A percentile compares a stretch with the other conserved stretches of the same genome.
phyloP scores from a whole-genome alignment of 2,797 vertebrate species.

The Denticeps clupeoides region DNA sequence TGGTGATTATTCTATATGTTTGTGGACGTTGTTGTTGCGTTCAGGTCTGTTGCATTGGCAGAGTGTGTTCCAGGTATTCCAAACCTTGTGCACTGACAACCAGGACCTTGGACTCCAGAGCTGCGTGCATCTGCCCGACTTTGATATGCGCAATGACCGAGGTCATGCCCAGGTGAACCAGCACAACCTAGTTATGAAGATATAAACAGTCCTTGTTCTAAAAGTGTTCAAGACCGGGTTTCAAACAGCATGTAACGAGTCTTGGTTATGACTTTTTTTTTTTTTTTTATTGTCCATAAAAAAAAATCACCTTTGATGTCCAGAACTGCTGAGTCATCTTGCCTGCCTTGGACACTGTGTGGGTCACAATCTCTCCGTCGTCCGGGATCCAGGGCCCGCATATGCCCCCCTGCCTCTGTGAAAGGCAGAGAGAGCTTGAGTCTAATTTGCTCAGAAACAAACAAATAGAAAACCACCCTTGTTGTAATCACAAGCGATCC shows the following conservation, averaged over 20 bases:
- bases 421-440: neutral
- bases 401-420: constrained; percentile 56
- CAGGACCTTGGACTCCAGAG: constrained; percentile 58
- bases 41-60: neutral
- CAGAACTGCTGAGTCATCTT: constrained; percentile 59
- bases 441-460: too few relatives aligned
- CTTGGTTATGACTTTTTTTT: neutral
- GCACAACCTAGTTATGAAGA: constrained; percentile 48
- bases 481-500: constrained; percentile 3
- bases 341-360: constrained; percentile 63
- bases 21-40: neutral
- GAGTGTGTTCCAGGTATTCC: neutral
- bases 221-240: neutral
- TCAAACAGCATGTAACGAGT: neutral
- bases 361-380: constrained; percentile 65
- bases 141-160: constrained; percentile 66
- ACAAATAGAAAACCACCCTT: neutral
- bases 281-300: neutral
- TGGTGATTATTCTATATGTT: too few relatives aligned
- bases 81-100: constrained; percentile 62
- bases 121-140: constrained; percentile 61
- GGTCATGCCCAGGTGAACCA: constrained; percentile 59
- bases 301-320: constrained; percentile 56
- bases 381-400: constrained; percentile 68
- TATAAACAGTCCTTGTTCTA: neutral